A percentile compares a stretch with the other conserved stretches of the same genome.
These are phyloP conservation scores for Smithornis capensis DNA, from an alignment of 2,113 vertebrate species.

Conservation along the genomic window DNA sequence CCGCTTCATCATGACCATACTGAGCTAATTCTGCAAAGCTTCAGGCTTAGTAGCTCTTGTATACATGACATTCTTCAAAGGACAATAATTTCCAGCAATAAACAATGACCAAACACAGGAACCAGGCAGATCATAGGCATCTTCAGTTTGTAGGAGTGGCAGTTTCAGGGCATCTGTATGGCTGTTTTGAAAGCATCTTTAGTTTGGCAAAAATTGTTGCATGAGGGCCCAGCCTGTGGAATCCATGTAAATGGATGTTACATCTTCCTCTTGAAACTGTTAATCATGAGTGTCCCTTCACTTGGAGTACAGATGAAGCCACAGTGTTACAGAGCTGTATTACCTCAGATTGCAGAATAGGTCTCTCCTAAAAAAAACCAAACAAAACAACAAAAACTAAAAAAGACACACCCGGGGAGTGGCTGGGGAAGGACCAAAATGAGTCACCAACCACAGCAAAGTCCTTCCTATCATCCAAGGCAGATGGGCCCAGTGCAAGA, in stretches of 20 bases:
- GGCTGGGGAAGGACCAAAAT: conserved; percentile 40
- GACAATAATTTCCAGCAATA: background rate
- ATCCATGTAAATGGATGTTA: background rate
- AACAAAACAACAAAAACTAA: background rate
- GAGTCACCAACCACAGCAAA: conserved; percentile 73
- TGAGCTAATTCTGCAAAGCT: background rate
- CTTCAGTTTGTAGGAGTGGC: background rate
- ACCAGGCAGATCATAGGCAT: background rate
- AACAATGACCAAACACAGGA: background rate
- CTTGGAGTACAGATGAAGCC: background rate
- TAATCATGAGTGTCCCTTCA: background rate
- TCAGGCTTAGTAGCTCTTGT: background rate
- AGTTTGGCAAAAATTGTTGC: background rate
- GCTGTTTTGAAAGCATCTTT: background rate
- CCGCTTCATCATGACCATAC: background rate
- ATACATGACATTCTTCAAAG: background rate
- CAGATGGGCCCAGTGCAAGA: conserved; percentile 48
- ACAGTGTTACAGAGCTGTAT: conserved; percentile 6
- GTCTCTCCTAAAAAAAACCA: background rate
- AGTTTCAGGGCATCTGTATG: background rate
- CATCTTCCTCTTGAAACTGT: background rate
- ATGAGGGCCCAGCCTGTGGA: background rate
- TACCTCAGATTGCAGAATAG: conserved; percentile 58
- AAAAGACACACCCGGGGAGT: conserved; percentile 63
- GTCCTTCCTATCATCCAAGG: conserved; percentile 48